A percentile compares a stretch with the other conserved stretches of the same genome.
Conservation (phyloP, 2,797 vertebrate genomes). For the Protonibea diacanthus region DNA sequence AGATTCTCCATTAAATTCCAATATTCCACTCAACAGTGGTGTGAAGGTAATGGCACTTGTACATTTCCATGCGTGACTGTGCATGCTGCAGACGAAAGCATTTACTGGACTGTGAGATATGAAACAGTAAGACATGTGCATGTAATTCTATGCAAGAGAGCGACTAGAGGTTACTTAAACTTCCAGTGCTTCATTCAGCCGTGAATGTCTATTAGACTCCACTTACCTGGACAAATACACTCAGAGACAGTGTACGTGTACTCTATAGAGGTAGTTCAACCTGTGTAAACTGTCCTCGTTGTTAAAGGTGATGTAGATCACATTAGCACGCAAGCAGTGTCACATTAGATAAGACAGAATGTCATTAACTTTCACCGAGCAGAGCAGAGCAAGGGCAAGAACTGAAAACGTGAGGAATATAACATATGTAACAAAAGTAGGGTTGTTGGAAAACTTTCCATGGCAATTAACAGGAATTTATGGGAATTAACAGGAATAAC, state of each 20-base stretch:
- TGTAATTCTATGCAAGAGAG: background rate
- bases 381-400: constrained; percentile 34
- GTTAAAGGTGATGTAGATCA: constrained; percentile 31
- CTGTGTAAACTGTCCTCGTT: background rate
- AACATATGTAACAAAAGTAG: background rate
- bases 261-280: background rate
- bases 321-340: constrained; percentile 17
- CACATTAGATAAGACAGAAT: constrained; percentile 51
- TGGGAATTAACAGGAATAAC: too few relatives aligned
- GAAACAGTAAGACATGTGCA: background rate
- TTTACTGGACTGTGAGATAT: constrained; percentile 7
- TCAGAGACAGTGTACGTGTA: background rate
- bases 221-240: constrained; percentile 17
- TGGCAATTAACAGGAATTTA: too few relatives aligned
- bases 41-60: background rate
- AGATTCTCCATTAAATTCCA: constrained; percentile 43
- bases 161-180: constrained; percentile 6
- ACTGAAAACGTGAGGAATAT: background rate
- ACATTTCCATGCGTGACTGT: constrained; percentile 35
- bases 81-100: constrained; percentile 1
- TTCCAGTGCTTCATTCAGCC: constrained; percentile 3
- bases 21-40: constrained; percentile 21
- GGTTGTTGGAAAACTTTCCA: too few relatives aligned
- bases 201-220: background rate
- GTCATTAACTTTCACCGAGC: constrained; percentile 26